Evolutionary conservation across 2,797 vertebrate genomes (phyloP).

Genomic region (Spinibarbus caldwelli): DNA sequence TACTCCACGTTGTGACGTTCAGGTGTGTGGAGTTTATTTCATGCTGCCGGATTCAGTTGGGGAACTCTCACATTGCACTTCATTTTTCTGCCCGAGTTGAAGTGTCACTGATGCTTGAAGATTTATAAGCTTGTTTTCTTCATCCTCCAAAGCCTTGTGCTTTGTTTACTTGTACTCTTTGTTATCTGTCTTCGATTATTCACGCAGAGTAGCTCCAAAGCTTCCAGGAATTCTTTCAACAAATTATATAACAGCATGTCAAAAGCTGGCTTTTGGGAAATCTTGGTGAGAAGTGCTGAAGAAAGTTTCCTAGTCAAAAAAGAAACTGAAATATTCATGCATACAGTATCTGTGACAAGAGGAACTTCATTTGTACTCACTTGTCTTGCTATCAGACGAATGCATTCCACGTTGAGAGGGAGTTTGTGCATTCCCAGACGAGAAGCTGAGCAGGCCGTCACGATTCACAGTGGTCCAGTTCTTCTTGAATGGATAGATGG

Average conservation of each 20-base stretch:
- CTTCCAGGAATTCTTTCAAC: conserved; percentile 44
- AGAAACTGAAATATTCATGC: no score
- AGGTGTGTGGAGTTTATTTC: background rate
- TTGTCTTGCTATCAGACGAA: conserved; percentile 17
- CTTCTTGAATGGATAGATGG: conserved; percentile 32
- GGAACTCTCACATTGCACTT: background rate
- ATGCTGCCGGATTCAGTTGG: background rate
- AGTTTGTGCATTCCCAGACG: conserved; percentile 55
- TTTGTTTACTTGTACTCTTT: conserved; percentile 44
- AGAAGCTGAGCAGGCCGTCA: no score
- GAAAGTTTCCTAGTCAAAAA: conserved; percentile 28
- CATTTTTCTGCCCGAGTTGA: background rate
- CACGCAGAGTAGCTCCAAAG: conserved; percentile 32
- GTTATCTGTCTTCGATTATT: conserved; percentile 50
- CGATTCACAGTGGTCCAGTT: conserved; percentile 17
- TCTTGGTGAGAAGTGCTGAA: conserved; percentile 19
- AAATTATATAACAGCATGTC: conserved; percentile 38
- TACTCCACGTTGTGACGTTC: background rate
- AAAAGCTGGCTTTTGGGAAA: conserved; percentile 43
- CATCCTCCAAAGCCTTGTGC: background rate
- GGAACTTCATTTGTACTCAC: background rate
- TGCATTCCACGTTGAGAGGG: conserved; percentile 13
- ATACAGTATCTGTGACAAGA: conserved; percentile 10
- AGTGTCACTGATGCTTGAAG: background rate
- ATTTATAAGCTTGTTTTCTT: conserved; percentile 36